Evolutionary conservation across 37 sponge, comb jelly and placozoan genomes (phyloP), one percentile per base, ranked within the genome.

Genomic region (Petrosia ficiformis): DNA sequence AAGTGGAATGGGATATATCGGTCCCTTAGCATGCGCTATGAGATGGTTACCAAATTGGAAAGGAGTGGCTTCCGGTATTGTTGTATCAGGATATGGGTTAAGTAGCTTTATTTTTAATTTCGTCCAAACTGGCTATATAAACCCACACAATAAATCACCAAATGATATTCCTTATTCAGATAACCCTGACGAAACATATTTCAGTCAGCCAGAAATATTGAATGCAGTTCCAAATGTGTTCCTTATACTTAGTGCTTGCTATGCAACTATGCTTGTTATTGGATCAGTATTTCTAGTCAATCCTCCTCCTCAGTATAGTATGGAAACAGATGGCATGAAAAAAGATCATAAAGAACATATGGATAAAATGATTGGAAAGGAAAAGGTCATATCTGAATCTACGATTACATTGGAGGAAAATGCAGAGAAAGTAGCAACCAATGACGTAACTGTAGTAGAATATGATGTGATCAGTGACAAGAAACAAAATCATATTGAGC

Each of bases 21-120:
- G 85, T 5, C 85, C 93, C 0, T 58, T 96, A 56, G 60, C 82
- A 24, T 87, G 82, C 41, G 93, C 91, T 4, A 93, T 86, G 71
- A 78, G 76, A 42, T 96, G 97, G 93, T 59, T 92, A 61, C 97
- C 97, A 10, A 80, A 44, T 25, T 81, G 84, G 80, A 92, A 90
- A 66, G 97, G 97, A 4, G 39, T 93, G 37, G 93, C 82, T 28
- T 76, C 68, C 52, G 97, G 97, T 29, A 39, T 92, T 42, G 86
- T 96, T 0, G 84, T 96, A 2, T 81, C 97, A 48, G 97, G 97
- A 1, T 92, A 82, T 74, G 97, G 93, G 0, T 44, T 87, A 16
- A 94, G 97, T 22, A 85, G 88, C 31, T 43, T 90, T 21, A 33
- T 92, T 0, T 90, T 92, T 64, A 81, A 79, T 67, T 66, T 77